These are phyloP conservation scores for Gymnocephalus cernua DNA, from an alignment of 2,113 vertebrate species.

Conservation along the genomic window DNA sequence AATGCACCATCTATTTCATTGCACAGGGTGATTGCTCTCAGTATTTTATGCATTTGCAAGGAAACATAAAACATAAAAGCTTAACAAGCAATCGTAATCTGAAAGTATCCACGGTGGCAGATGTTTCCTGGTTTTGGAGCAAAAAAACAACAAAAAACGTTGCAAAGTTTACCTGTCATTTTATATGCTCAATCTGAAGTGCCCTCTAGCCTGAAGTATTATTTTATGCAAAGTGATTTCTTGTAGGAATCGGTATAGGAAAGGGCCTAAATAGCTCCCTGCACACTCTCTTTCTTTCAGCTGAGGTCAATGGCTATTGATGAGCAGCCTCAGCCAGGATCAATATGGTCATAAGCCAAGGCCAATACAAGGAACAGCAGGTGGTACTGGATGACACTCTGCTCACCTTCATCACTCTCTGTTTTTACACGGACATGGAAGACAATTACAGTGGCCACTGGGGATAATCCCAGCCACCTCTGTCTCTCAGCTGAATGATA, in stretches of 20 bases:
- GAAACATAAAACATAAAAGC: background rate
- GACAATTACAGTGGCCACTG: constrained; percentile 28
- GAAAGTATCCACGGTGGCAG: background rate
- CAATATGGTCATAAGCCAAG: constrained; percentile 32
- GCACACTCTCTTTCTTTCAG: constrained; percentile 11
- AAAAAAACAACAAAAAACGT: too few species aligned
- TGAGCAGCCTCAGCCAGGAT: constrained; percentile 37
- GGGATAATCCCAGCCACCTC: constrained; percentile 54
- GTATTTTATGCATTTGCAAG: background rate
- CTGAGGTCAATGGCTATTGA: constrained; percentile 37
- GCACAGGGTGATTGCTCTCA: background rate
- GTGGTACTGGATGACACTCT: constrained; percentile 6
- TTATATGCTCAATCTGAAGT: constrained; percentile 6
- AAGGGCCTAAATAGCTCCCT: background rate
- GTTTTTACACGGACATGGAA: constrained; percentile 37
- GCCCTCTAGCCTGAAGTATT: background rate
- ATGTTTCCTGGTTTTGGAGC: background rate
- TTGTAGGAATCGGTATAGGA: background rate
- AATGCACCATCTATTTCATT: constrained; percentile 4
- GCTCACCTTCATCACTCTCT: constrained; percentile 38
- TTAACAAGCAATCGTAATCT: background rate
- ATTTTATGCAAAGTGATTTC: background rate
- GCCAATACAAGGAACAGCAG: constrained; percentile 30
- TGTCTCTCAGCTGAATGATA: constrained; percentile 53
- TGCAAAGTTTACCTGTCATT: background rate